Evolutionary conservation across 2,888 invertebrate species (phyloP).

Genomic region (Eledona agricola): DNA sequence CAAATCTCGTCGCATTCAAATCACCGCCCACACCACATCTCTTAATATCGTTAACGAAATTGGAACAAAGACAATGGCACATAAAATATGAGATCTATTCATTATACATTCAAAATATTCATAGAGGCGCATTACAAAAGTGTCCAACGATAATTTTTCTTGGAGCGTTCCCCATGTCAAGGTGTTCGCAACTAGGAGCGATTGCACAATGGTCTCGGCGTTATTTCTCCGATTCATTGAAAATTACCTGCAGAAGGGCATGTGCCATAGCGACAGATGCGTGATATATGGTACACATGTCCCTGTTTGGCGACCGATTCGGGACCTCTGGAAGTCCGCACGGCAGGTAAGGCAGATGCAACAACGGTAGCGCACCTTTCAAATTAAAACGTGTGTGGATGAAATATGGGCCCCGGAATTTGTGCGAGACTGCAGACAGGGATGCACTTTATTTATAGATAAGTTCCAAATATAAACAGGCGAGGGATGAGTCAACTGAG

Average conservation of each 20-base stretch:
- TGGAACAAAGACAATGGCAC: constrained; percentile 20
- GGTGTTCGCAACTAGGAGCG: constrained; percentile 37
- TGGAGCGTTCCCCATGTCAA: constrained; percentile 23
- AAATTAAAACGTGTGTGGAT: constrained; percentile 40
- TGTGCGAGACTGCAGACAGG: constrained; percentile 6
- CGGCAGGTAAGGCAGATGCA: constrained; percentile 28
- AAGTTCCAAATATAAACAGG: constrained; percentile 25
- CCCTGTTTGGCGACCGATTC: neutral
- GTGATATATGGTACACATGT: constrained; percentile 41
- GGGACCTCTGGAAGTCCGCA: neutral
- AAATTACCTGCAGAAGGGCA: constrained; percentile 52
- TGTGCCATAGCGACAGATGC: constrained; percentile 53
- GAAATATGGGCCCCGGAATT: constrained; percentile 20
- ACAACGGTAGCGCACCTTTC: constrained; percentile 49
- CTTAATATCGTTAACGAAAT: too few species aligned
- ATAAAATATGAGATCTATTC: constrained; percentile 21
- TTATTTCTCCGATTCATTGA: constrained; percentile 45
- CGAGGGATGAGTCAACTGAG: constrained; percentile 33
- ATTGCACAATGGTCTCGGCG: constrained; percentile 50
- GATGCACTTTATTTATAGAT: constrained; percentile 33
- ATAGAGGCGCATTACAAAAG: neutral
- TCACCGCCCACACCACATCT: too few species aligned
- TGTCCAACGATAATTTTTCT: constrained; percentile 7
- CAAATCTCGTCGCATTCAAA: too few species aligned
- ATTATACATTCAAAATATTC: constrained; percentile 16